Evolutionary conservation across 2,888 invertebrate genomes (phyloP).

Genomic region (Chrysolina haemoptera): DNA sequence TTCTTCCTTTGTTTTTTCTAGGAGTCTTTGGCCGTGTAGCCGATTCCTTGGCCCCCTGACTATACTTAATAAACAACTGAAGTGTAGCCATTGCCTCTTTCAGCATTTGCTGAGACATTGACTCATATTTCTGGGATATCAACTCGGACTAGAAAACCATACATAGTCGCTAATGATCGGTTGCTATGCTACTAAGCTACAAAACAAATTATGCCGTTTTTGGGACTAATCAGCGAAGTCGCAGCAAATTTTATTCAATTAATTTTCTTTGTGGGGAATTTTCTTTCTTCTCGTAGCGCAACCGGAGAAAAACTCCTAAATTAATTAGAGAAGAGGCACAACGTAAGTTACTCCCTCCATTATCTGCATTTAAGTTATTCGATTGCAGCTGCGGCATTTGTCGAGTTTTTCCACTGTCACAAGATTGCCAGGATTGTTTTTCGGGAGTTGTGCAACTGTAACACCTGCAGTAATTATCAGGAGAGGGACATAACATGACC

Average conservation of each 20-base stretch:
- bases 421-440: constrained; percentile 17
- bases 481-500: background rate
- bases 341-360: constrained; percentile 7
- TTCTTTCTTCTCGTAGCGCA: constrained; percentile 9
- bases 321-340: constrained; percentile 13
- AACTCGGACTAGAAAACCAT: background rate
- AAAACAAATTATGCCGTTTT: background rate
- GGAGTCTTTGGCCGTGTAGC: too few relatives aligned
- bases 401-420: background rate
- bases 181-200: constrained; percentile 8
- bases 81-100: too few relatives aligned
- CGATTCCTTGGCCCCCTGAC: too few relatives aligned
- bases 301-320: constrained; percentile 1
- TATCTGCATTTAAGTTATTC: constrained; percentile 8
- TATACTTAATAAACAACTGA: too few relatives aligned
- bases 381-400: background rate
- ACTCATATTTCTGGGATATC: background rate
- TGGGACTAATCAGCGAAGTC: constrained; percentile 7
- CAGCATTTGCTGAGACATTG: background rate
- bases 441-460: background rate
- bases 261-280: background rate
- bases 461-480: background rate
- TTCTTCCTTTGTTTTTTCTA: too few relatives aligned
- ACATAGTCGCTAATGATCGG: background rate
- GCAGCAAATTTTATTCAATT: constrained; percentile 9